These are phyloP conservation scores for Hyppa rectilinea DNA, from an alignment of 2,888 invertebrate species.

Conservation along the genomic window DNA sequence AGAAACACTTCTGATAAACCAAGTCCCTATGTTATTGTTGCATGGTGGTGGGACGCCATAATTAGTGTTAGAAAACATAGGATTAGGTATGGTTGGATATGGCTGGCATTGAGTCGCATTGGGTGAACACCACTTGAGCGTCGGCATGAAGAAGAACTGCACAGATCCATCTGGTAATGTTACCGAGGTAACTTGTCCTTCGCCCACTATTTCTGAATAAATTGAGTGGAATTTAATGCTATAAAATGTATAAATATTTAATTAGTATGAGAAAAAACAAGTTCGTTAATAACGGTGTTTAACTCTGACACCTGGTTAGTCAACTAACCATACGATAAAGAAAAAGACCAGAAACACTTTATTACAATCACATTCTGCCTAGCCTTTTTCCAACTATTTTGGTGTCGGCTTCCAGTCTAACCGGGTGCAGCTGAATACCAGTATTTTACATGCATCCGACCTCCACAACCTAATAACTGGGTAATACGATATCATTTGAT, in stretches of 20 bases:
- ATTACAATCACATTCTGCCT: too few relatives aligned
- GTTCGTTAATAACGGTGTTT: too few relatives aligned
- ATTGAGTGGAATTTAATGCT: constrained; percentile 46
- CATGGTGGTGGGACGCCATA: constrained; percentile 50
- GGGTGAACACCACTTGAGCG: constrained; percentile 66
- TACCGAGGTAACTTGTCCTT: constrained; percentile 81
- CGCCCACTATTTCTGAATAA: constrained; percentile 79
- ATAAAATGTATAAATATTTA: constrained; percentile 31
- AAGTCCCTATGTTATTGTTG: constrained; percentile 70
- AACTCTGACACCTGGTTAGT: too few relatives aligned
- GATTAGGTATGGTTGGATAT: constrained; percentile 44
- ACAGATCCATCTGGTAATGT: constrained; percentile 80
- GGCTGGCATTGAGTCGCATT: constrained; percentile 43
- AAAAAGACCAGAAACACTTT: too few relatives aligned
- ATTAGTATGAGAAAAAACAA: not conserved
- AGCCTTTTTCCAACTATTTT: too few relatives aligned
- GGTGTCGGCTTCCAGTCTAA: too few relatives aligned
- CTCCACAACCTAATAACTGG: too few relatives aligned
- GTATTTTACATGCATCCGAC: too few relatives aligned
- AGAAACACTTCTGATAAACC: constrained; percentile 80
- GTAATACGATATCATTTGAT: too few relatives aligned
- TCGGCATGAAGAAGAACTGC: constrained; percentile 81
- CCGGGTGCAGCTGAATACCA: too few relatives aligned
- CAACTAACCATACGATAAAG: too few relatives aligned
- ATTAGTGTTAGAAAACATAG: constrained; percentile 50